Conservation (phyloP, 2,113 vertebrate genomes). For the Erinaceus europaeus region DNA sequence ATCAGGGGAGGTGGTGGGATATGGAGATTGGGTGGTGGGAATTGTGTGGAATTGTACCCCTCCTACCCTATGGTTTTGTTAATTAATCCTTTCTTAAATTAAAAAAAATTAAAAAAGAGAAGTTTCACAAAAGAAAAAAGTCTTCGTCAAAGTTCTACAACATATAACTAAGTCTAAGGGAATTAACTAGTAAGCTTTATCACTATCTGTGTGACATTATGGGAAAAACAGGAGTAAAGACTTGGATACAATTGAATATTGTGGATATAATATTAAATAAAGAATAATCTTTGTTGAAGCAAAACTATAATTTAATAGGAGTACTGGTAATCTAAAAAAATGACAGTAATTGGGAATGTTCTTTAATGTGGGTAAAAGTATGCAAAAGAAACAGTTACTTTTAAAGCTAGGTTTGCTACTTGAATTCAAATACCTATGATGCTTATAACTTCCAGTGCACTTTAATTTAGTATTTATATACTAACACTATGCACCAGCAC, state of each 20-base stretch:
- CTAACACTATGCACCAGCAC: background rate
- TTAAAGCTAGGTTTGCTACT: slow-evolving; percentile 27
- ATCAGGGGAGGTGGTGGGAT: too few relatives aligned
- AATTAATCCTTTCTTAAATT: too few relatives aligned
- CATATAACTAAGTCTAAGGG: slow-evolving; percentile 45
- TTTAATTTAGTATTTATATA: slow-evolving; percentile 23
- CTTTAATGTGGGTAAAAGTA: slow-evolving; percentile 43
- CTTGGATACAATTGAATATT: background rate
- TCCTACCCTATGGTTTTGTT: too few relatives aligned
- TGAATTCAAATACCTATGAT: background rate
- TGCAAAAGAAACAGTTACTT: slow-evolving; percentile 11
- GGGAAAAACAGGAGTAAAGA: background rate
- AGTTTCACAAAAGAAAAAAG: too few relatives aligned
- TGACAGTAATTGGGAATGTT: slow-evolving; percentile 8
- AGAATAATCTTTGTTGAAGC: slow-evolving; percentile 32
- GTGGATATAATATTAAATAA: background rate
- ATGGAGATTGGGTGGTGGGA: too few relatives aligned
- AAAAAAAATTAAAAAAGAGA: too few relatives aligned
- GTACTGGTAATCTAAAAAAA: slow-evolving; percentile 51
- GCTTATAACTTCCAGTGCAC: slow-evolving; percentile 11
- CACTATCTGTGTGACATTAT: slow-evolving; percentile 43
- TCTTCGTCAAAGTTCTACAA: too few relatives aligned
- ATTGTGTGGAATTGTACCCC: too few relatives aligned
- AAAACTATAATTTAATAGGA: background rate
- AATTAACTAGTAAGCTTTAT: slow-evolving; percentile 59